Evolutionary conservation across 2,113 vertebrate genomes (phyloP), one percentile per base, ranked within the genome.

Genomic region (Zosterops hypoxanthus): DNA sequence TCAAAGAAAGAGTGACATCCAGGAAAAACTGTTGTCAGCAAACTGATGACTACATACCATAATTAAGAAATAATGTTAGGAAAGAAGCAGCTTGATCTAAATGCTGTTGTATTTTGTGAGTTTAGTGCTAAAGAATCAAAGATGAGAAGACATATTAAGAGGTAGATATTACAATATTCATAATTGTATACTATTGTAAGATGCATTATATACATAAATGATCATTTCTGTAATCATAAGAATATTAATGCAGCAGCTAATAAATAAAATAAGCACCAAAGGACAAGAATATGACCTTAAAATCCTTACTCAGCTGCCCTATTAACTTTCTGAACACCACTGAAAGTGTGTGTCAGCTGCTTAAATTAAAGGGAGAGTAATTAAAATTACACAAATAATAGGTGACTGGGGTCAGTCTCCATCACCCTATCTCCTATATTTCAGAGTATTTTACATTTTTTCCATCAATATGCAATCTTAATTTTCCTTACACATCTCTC

Each of bases 311-410:
- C 93, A 95, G 94, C 93, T 96, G 95, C 68, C 94, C 96, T 97
- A 92, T 96, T 97, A 98, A 97, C 94, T 98, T 97, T 97, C 94
- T 96, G 95, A 97, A 95, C 93, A 97, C 86, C 89, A 96, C 94
- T 81, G 94, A 97, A 97, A 94, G 92, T 95, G 86, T 97, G 70
- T 97, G 92, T 97, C 96, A 97, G 92, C 94, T 96, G 89, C 90
- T 94, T 97, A 98, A 97, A 97, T 96, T 97, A 97, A 96, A 97
- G 85, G 53, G 95, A 96, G 63, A 95, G 72, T 98, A 98, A 98
- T 98, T 98, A 97, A 93, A 98, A 97, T 97, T 96, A 97, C 92
- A 97, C 97, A 98, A 97, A 97, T 97, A 97, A 96, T 95, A 96
- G 95, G 94, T 97, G 94, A 92, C 92, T 93, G 82, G 60, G 97